These are phyloP conservation scores for Piprites chloris DNA, from an alignment of 2,113 vertebrate genomes.

Conservation along the genomic window DNA sequence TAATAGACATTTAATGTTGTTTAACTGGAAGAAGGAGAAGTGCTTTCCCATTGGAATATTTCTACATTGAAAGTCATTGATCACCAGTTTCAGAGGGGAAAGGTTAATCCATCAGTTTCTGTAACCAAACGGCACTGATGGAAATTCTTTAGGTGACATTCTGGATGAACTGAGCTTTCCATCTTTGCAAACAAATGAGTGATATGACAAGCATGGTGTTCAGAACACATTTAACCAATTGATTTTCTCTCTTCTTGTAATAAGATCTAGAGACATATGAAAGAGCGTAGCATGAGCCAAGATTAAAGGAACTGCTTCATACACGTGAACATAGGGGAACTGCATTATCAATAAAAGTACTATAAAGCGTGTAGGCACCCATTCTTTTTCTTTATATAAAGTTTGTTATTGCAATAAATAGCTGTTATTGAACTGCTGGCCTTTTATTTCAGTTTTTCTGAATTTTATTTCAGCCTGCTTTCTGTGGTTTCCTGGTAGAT, in stretches of 20 bases:
- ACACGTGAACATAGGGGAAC: conserved; percentile 28
- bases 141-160: conserved; percentile 89
- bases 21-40: conserved; percentile 69
- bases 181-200: conserved; percentile 93
- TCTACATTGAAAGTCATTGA: conserved; percentile 83
- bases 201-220: conserved; percentile 94
- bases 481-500: background rate
- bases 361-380: conserved; percentile 63
- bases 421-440: conserved; percentile 67
- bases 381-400: conserved; percentile 74
- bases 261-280: conserved; percentile 95
- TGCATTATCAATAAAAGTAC: conserved; percentile 67
- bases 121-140: conserved; percentile 78
- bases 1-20: conserved; percentile 78
- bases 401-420: conserved; percentile 83
- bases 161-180: conserved; percentile 84
- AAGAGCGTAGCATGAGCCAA: conserved; percentile 67
- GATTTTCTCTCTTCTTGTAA: conserved; percentile 96
- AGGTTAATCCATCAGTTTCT: conserved; percentile 91
- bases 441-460: conserved; percentile 55
- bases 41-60: conserved; percentile 77
- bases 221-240: conserved; percentile 93
- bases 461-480: conserved; percentile 11
- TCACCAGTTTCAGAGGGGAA: conserved; percentile 84
- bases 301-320: conserved; percentile 74